These are phyloP conservation scores for Schrankia costaestrigalis DNA, from an alignment of 2,888 invertebrate species.

Conservation along the genomic window DNA sequence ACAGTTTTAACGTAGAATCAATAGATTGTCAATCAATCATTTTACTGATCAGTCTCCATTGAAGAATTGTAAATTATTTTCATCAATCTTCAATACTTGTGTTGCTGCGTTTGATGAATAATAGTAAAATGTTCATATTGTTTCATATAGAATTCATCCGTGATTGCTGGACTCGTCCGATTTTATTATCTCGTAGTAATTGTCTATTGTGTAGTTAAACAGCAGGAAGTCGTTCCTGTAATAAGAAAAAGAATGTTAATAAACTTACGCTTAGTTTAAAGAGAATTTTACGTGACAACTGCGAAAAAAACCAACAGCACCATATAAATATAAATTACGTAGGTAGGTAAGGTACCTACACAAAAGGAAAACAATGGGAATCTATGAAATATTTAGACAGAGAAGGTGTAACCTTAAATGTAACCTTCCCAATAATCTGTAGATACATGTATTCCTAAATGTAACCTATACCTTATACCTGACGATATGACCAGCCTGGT, in stretches of 20 bases:
- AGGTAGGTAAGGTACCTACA: too few species aligned
- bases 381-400: too few species aligned
- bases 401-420: too few species aligned
- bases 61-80: constrained; percentile 46
- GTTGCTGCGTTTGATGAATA: constrained; percentile 30
- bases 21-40: constrained; percentile 44
- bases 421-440: too few species aligned
- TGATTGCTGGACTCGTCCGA: constrained; percentile 48
- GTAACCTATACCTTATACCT: too few species aligned
- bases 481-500: too few species aligned
- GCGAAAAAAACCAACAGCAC: too few species aligned
- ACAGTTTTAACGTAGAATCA: constrained; percentile 26
- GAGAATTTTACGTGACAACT: background rate
- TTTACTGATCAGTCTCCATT: constrained; percentile 46
- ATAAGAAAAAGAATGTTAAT: constrained; percentile 26
- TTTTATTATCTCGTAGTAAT: constrained; percentile 83
- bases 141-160: constrained; percentile 48
- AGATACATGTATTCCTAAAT: too few species aligned
- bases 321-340: too few species aligned
- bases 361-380: too few species aligned
- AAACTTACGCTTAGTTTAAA: background rate
- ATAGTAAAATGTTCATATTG: constrained; percentile 31
- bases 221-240: constrained; percentile 91
- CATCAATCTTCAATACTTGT: constrained; percentile 40
- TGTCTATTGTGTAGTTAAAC: constrained; percentile 90